These are phyloP conservation scores for Oophaga pumilio DNA, from an alignment of 2,113 vertebrate species.

Conservation along the genomic window DNA sequence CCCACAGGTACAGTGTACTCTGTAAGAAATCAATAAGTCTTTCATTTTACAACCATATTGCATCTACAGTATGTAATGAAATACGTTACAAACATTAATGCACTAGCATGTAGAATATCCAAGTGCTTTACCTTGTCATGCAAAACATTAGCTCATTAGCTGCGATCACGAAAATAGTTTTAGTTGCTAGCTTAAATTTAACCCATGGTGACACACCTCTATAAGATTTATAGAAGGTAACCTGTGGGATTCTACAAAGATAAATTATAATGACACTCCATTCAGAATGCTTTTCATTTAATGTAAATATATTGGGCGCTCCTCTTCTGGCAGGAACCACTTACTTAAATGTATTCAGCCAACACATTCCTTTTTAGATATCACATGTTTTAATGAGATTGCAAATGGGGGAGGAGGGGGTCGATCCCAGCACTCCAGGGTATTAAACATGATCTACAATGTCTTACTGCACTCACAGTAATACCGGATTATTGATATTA, in stretches of 20 bases:
- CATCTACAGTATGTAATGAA: neutral
- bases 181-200: neutral
- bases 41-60: neutral
- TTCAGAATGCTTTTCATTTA: conserved; percentile 19
- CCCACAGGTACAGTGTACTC: neutral
- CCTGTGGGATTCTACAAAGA: neutral
- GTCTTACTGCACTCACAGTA: conserved; percentile 50
- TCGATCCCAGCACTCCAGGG: conserved; percentile 32
- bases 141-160: neutral
- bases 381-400: conserved; percentile 48
- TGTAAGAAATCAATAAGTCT: conserved; percentile 15
- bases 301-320: conserved; percentile 15
- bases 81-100: neutral
- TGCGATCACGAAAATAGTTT: neutral
- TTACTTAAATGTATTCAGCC: conserved; percentile 24
- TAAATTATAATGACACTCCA: conserved; percentile 23
- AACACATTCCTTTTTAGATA: conserved; percentile 40
- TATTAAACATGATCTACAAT: conserved; percentile 47
- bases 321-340: conserved; percentile 8
- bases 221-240: conserved; percentile 1
- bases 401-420: neutral
- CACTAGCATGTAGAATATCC: neutral
- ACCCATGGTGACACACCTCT: neutral
- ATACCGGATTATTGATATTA: conserved; percentile 63
- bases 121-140: neutral